phyloP scores from a whole-genome alignment of 2,113 vertebrate genomes.

The Mirza zaza region DNA sequence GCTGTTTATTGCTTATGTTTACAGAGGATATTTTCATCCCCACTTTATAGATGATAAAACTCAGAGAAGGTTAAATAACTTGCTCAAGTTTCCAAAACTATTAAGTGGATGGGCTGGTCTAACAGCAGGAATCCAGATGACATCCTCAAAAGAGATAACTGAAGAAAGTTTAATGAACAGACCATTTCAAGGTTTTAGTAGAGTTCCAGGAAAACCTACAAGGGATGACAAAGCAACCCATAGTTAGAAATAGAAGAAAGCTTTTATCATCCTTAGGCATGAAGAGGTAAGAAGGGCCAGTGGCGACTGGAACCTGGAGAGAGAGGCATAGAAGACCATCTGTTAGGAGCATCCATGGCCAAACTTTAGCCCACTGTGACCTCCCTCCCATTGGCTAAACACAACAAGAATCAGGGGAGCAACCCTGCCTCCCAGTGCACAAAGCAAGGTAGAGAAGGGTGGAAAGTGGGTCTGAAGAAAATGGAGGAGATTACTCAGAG shows the following conservation, averaged over 20 bases:
- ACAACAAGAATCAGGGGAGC: neutral
- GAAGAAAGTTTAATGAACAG: conserved; percentile 1
- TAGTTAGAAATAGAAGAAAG: neutral
- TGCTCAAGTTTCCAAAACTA: conserved; percentile 11
- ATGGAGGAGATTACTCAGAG: neutral
- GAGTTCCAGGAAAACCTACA: neutral
- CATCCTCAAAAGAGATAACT: neutral
- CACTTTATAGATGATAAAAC: neutral
- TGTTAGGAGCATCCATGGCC: neutral
- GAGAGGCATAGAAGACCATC: neutral
- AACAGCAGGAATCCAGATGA: neutral
- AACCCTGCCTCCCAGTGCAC: neutral
- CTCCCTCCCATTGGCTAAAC: neutral
- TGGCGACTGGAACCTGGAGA: neutral
- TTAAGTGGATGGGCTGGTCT: neutral
- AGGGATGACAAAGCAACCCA: neutral
- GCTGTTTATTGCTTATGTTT: neutral
- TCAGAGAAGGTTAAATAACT: neutral
- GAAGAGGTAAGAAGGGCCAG: neutral
- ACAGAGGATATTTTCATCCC: conserved; percentile 5
- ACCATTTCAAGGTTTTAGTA: neutral
- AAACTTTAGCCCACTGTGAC: neutral
- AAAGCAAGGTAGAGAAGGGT: neutral
- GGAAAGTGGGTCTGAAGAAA: neutral
- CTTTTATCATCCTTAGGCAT: neutral